Percentiles rank a stretch among this genome's conserved stretches.
Evolutionary conservation across 2,113 vertebrate species (phyloP).

Genomic region (Bothrops jararaca): DNA sequence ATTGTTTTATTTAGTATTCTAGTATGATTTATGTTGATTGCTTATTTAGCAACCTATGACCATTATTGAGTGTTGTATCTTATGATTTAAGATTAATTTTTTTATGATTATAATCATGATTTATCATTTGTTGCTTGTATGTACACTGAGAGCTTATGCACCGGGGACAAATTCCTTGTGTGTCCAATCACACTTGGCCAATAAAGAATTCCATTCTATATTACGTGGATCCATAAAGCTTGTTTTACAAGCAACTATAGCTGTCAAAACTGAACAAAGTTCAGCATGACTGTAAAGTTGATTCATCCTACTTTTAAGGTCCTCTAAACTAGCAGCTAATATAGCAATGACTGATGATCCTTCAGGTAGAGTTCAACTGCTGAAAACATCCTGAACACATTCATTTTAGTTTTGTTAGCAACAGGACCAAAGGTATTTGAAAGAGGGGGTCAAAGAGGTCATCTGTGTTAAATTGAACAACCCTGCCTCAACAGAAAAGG

Average conservation of each 20-base stretch:
- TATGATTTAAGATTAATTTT: too few species aligned
- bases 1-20: too few species aligned
- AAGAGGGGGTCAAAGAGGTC: not conserved
- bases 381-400: not conserved
- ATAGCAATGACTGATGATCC: not conserved
- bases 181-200: too few species aligned
- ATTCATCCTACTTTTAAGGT: not conserved
- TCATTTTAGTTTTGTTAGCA: not conserved
- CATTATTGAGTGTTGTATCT: too few species aligned
- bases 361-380: not conserved
- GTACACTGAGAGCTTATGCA: too few species aligned
- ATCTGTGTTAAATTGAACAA: not conserved
- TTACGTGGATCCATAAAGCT: not conserved
- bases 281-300: not conserved
- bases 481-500: not conserved
- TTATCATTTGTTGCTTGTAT: too few species aligned
- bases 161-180: too few species aligned
- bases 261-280: not conserved
- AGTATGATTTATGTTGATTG: too few species aligned
- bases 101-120: too few species aligned
- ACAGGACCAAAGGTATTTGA: not conserved
- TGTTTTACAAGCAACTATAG: not conserved
- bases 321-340: not conserved
- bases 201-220: not conserved
- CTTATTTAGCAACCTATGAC: too few species aligned